A percentile compares a stretch with the other conserved stretches of the same genome.
Evolutionary conservation across 2,888 invertebrate genomes (phyloP).

Genomic region (Amiota minor): DNA sequence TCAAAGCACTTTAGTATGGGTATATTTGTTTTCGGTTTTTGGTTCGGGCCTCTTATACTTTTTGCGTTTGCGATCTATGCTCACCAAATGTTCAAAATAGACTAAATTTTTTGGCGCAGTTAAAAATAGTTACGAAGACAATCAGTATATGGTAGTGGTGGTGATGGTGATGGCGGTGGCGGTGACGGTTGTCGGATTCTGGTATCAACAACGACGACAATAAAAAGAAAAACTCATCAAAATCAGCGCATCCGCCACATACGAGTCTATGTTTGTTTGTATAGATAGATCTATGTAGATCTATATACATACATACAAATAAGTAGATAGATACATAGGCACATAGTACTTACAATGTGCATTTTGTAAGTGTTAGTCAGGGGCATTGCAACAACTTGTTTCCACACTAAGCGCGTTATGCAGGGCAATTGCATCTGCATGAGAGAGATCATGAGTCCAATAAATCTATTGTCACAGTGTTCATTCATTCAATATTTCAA

Average conservation of each 20-base stretch:
- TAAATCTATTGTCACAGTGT: no score
- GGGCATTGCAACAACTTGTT: no score
- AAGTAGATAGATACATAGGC: no score
- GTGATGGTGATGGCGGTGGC: slow-evolving; percentile 25
- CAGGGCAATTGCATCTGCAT: no score
- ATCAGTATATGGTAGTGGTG: slow-evolving; percentile 25
- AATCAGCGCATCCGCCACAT: slow-evolving; percentile 27
- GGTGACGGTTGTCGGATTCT: not conserved
- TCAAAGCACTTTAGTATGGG: not conserved
- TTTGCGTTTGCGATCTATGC: slow-evolving; percentile 50
- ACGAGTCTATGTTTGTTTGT: not conserved
- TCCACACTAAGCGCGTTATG: no score
- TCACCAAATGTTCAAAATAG: slow-evolving; percentile 61
- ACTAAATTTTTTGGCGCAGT: slow-evolving; percentile 58
- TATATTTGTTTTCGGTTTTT: slow-evolving; percentile 17
- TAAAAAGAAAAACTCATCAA: slow-evolving; percentile 8
- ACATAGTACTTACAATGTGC: no score
- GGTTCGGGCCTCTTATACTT: slow-evolving; percentile 2
- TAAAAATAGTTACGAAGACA: slow-evolving; percentile 60
- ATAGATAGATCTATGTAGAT: not conserved
- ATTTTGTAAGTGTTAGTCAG: no score
- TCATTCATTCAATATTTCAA: no score
- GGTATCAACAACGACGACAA: slow-evolving; percentile 8
- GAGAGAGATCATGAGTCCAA: no score
- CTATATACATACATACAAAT: not conserved